Evolutionary conservation across 2,797 vertebrate species (phyloP).

Genomic region (Carcharodon carcharias): DNA sequence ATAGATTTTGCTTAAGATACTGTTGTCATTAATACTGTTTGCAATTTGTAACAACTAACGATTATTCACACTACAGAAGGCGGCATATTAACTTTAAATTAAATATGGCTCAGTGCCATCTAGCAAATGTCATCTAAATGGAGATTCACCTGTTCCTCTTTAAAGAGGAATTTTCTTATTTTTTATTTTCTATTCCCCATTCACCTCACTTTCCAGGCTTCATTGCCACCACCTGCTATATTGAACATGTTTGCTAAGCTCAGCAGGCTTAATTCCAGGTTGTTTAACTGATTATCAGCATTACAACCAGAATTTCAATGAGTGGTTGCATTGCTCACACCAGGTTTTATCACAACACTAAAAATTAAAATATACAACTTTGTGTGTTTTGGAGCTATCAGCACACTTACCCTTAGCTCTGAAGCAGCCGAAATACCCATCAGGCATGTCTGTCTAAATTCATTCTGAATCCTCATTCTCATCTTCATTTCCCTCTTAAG

Average conservation of each 20-base stretch:
- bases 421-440: no score
- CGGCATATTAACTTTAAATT: not conserved
- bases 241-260: not conserved
- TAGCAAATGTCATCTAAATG: not conserved
- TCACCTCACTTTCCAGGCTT: not conserved
- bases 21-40: not conserved
- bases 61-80: not conserved
- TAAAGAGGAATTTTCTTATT: not conserved
- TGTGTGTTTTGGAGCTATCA: no score
- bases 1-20: not conserved
- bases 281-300: not conserved
- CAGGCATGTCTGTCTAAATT: no score
- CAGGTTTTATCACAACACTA: not conserved
- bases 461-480: no score
- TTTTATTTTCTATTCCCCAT: not conserved
- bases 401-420: no score
- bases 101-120: not conserved
- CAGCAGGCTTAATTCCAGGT: not conserved
- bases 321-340: not conserved
- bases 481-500: no score
- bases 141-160: not conserved
- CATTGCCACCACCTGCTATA: not conserved
- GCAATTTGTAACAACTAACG: not conserved
- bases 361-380: not conserved
- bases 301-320: not conserved